These are phyloP conservation scores for Patella caerulea DNA, from an alignment of 2,888 invertebrate genomes.

Conservation along the genomic window DNA sequence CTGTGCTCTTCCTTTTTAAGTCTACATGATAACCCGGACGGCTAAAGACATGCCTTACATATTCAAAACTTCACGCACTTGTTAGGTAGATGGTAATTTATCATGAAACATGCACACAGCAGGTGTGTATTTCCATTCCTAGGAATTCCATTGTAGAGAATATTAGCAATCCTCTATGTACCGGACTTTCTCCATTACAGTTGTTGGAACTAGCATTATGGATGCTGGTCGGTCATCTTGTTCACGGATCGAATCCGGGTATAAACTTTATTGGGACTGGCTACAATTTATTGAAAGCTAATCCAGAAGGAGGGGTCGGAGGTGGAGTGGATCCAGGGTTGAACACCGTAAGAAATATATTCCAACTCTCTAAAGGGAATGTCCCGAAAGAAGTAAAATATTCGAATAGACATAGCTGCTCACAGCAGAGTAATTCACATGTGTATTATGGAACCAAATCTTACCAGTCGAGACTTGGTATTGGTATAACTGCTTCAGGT, in stretches of 20 bases:
- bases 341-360: conserved; percentile 38
- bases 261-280: conserved; percentile 39
- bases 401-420: conserved; percentile 42
- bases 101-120: no score
- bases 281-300: conserved; percentile 46
- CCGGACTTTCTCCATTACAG: no score
- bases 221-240: no score
- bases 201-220: no score
- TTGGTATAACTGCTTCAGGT: conserved; percentile 39
- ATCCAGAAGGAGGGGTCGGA: conserved; percentile 7
- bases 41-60: no score
- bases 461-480: conserved; percentile 46
- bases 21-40: no score
- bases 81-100: no score
- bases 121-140: no score
- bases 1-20: no score
- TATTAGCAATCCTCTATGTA: no score
- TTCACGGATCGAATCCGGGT: background rate
- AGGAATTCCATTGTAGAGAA: no score
- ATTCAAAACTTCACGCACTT: no score
- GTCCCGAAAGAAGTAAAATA: conserved; percentile 17
- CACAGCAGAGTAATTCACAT: conserved; percentile 31
- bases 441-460: conserved; percentile 46
- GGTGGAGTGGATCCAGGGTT: conserved; percentile 48
- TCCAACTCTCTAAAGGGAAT: conserved; percentile 34